Base-by-base conservation (phyloP, 2,888 invertebrate genomes). In the Rhamphomyia laevipes region DNA sequence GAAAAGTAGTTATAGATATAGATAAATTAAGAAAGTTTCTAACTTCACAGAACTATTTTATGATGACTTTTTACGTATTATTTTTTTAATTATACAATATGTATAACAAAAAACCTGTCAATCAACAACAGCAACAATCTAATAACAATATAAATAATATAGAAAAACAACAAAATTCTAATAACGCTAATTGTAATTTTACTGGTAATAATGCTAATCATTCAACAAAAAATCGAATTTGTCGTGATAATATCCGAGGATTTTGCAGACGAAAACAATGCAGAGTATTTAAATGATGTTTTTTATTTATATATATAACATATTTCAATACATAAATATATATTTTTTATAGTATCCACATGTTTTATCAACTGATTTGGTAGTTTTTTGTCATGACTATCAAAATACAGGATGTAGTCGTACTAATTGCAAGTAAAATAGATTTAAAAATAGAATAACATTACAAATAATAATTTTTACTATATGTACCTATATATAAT, bases 391-490 rank as follows among this genome's bases (percentile, higher is more conserved):
- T 59, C 80, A 80, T 59, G 81, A 81, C 62, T 80, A 73, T 62
- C 87, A 87, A 68, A 88, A 88, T 64, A 79, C 78, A 41, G 76
- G 81, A 52, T 88, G 87, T 62, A 74, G 77, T n/a, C 75, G 88
- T 58, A 74, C 77, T 4, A 81, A 80, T 51, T 87, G 86, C 67
- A 73, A 71, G 71, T 73, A 59, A 64, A 66, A 16, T 17, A 17
- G 45, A 17, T 37, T 35, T 43, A 30, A 27, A 17, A 47, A 42
- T 13, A 30, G 4, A 42, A 30, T 16, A 13, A 33, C 11, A 12
- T 27, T 4, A 37, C 17, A 37, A 5, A 35, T 21, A 23, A 17
- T 37, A 44, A 38, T 18, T 35, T 41, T 12, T 13, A 40, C 23
- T 47, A n/a, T 15, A 23, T 42, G 40, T 31, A 17, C n/a, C 40